A percentile compares a stretch with the other conserved stretches of the same genome.
Evolutionary conservation across 2,113 vertebrate genomes (phyloP).

Genomic region (Sakesphorus luctuosus): DNA sequence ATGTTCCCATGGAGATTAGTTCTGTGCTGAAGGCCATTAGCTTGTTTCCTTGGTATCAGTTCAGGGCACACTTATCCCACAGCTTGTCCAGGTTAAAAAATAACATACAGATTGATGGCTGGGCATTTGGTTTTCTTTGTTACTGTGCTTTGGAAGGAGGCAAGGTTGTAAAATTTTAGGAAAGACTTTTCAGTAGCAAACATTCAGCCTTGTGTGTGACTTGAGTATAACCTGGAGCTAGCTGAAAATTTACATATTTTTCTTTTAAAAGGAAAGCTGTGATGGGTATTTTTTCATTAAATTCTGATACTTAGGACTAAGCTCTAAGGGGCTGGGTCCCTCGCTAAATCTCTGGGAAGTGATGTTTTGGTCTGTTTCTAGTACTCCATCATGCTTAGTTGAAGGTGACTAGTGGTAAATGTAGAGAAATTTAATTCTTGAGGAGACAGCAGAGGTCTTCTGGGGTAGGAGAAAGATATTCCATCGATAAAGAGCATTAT

Average conservation of each 20-base stretch:
- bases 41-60: constrained; percentile 57
- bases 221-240: neutral
- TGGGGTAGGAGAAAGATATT: neutral
- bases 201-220: neutral
- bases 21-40: constrained; percentile 41
- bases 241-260: neutral
- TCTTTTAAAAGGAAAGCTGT: neutral
- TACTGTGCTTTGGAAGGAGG: neutral
- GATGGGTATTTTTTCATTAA: neutral
- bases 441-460: neutral
- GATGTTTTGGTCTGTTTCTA: neutral
- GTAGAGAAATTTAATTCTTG: neutral
- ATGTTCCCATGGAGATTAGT: constrained; percentile 56
- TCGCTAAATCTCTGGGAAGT: neutral
- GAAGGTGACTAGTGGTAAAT: neutral
- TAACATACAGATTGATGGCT: neutral
- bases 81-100: neutral
- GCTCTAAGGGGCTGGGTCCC: neutral
- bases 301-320: neutral
- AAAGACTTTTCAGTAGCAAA: neutral
- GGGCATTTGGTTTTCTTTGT: neutral
- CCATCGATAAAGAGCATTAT: neutral
- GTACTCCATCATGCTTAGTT: neutral
- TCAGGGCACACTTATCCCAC: neutral
- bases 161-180: neutral